These are phyloP conservation scores for Sycobia sp. DNA, from an alignment of 1,140 invertebrate genomes.

Conservation along the genomic window DNA sequence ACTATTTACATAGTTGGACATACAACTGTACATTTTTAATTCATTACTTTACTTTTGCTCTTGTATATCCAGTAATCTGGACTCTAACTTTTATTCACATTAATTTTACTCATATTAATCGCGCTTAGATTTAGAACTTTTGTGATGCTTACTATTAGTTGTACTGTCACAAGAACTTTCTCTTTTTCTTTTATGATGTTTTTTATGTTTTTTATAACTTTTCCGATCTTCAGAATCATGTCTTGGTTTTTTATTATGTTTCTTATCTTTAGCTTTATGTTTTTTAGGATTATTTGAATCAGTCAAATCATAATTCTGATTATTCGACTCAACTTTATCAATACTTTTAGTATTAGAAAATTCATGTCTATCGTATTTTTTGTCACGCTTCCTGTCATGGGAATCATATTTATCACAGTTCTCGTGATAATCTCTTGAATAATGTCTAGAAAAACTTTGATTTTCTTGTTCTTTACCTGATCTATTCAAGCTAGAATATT, in stretches of 20 bases:
- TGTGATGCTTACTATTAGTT: constrained; percentile 10
- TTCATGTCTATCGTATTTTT: neutral
- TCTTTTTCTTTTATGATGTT: constrained; percentile 2
- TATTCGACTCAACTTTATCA: too few relatives aligned
- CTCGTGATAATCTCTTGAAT: neutral
- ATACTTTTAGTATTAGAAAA: neutral
- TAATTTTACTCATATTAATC: neutral
- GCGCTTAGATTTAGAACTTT: constrained; percentile 30
- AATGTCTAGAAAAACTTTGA: neutral
- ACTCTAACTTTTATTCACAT: too few relatives aligned
- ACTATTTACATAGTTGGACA: too few relatives aligned
- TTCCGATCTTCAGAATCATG: constrained; percentile 6
- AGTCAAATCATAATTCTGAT: neutral
- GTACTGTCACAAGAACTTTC: neutral
- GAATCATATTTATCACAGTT: constrained; percentile 5
- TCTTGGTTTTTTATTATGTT: constrained; percentile 24
- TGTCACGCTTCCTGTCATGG: neutral
- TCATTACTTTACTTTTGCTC: too few relatives aligned
- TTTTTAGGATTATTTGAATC: neutral
- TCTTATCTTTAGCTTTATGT: constrained; percentile 35
- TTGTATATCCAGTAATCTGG: too few relatives aligned
- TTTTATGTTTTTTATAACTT: constrained; percentile 13
- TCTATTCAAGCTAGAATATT: constrained; percentile 2
- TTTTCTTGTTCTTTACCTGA: constrained; percentile 5
- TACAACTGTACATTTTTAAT: too few relatives aligned